Base-by-base conservation (phyloP, 2,113 vertebrate species). In the Carlito syrichta region DNA sequence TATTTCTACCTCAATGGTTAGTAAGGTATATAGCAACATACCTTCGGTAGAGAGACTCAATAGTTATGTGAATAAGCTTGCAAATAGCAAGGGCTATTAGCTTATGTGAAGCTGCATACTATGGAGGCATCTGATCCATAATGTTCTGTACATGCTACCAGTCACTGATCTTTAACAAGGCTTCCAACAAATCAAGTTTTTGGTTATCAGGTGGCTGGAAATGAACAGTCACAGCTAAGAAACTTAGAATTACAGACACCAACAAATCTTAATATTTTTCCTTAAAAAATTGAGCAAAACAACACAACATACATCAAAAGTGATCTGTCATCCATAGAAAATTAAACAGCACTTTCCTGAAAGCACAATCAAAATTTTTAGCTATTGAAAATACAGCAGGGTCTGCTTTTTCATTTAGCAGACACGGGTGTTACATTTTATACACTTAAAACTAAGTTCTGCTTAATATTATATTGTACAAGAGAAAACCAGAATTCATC, bases 41-140 rank as follows among this genome's bases (percentile, higher is more conserved):
- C 99, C 99, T 99, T 99, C 99, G 98, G 97, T 99, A 99, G 84
- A 99, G 99, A 86, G 99, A 99, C 96, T 99, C 99, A 94, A 99
- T 98, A 25, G 99, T 99, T 98, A 99, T 98, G n/a, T 99, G 99
- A 63, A 99, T 98, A 23, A 99, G 99, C 97, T 99, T 99, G 98
- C 99, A 99, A 91, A 99, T 99, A 16, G 99, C 99, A 96, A 99
- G 74, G 0, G 99, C 99, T 45, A 99, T 99, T 87, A 99, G 98
- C 98, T 99, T 99, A 98, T 99, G 99, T 68, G 99, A 99, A 94
- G 99, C 98, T 73, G 99, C 99, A 91, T 99, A 99, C 96, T 99
- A 99, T 0, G 99, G 98, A 96, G 99, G 99, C 99, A 99, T 99
- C 98, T 99, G 99, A 98, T 99, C 99, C 99, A 99, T 99, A 97